Evolutionary conservation across 23 tunicate genomes (phyloP).

Genomic region (Ciona savignyi): DNA sequence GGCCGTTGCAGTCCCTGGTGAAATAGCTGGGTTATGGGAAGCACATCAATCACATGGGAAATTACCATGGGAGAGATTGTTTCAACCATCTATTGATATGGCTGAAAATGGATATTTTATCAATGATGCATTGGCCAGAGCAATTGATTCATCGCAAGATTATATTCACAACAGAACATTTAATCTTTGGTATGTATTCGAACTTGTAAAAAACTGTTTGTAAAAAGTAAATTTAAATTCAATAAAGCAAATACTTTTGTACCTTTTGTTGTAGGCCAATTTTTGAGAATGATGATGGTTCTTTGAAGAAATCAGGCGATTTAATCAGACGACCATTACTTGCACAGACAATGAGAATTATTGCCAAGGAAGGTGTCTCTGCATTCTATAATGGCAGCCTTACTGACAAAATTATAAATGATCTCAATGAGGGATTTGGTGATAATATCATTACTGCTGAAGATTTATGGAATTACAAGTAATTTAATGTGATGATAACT

Average conservation of each 20-base stretch:
- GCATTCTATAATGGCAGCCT: conserved; percentile 73
- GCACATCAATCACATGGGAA: conserved; percentile 84
- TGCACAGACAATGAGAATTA: conserved; percentile 63
- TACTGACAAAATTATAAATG: conserved; percentile 51
- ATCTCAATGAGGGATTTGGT: conserved; percentile 60
- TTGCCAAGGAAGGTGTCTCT: conserved; percentile 59
- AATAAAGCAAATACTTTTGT: too few species aligned
- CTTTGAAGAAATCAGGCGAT: conserved; percentile 76
- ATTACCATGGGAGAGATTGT: conserved; percentile 69
- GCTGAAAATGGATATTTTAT: conserved; percentile 52
- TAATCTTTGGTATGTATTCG: conserved; percentile 72
- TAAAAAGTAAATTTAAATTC: too few species aligned
- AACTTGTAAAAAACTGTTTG: too few species aligned
- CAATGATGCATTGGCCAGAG: conserved; percentile 34
- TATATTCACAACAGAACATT: conserved; percentile 30
- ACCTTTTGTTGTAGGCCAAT: too few species aligned
- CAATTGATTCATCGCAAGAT: conserved; percentile 13
- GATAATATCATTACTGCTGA: conserved; percentile 52
- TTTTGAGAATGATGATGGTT: conserved; percentile 73
- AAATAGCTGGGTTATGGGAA: conserved; percentile 81
- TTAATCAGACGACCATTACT: conserved; percentile 41
- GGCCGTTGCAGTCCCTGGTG: conserved; percentile 73
- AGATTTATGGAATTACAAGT: conserved; percentile 60
- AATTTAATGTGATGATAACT: too few species aligned
- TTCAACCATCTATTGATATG: conserved; percentile 70